phyloP scores from a whole-genome alignment of 2,113 vertebrate species.

The Accipiter virgatus region DNA sequence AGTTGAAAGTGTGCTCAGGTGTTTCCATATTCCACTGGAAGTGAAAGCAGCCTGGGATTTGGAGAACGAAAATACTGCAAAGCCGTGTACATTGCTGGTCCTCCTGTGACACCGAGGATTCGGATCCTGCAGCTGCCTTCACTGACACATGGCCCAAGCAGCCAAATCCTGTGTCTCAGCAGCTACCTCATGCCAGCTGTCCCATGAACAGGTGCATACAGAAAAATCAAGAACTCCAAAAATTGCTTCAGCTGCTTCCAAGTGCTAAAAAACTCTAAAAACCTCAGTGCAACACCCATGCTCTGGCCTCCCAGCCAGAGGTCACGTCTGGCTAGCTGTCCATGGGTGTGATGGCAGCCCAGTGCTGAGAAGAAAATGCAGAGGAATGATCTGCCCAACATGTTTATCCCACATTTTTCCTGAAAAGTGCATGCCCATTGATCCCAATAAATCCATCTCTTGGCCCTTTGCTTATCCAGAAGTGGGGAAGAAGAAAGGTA shows the following conservation, averaged over 20 bases:
- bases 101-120: fast-evolving
- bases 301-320: background rate
- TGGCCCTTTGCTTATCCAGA: fast-evolving
- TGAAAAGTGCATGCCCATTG: fast-evolving
- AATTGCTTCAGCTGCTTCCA: background rate
- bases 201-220: background rate
- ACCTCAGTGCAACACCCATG: background rate
- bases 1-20: background rate
- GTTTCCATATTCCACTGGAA: background rate
- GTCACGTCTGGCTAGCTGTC: background rate
- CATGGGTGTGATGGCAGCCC: background rate
- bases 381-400: background rate
- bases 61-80: background rate
- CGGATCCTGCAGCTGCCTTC: background rate
- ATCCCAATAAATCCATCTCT: background rate
- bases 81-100: background rate
- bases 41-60: background rate
- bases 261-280: background rate
- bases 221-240: background rate
- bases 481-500: background rate
- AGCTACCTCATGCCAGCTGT: background rate
- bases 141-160: fast-evolving
- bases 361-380: background rate
- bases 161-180: background rate
- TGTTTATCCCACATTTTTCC: fast-evolving